Evolutionary conservation across 1,140 invertebrate species (phyloP).

Genomic region (Gryllus bimaculatus): DNA sequence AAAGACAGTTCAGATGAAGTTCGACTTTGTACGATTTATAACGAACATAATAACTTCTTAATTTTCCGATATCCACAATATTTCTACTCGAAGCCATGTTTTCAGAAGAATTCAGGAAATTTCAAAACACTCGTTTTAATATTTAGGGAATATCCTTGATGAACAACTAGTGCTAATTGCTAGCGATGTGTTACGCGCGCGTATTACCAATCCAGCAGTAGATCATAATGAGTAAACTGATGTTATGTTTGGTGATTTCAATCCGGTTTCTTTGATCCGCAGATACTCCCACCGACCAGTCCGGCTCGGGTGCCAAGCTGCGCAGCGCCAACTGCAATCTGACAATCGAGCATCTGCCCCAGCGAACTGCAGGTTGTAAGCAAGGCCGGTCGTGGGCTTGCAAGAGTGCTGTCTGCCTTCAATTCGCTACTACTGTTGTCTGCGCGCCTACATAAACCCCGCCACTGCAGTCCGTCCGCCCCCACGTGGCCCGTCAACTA

Average conservation of each 20-base stretch:
- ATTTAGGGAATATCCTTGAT: too few relatives aligned
- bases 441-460: slow-evolving; percentile 31
- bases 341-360: slow-evolving; percentile 36
- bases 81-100: too few relatives aligned
- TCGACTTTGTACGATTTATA: too few relatives aligned
- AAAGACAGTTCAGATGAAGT: too few relatives aligned
- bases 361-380: slow-evolving; percentile 26
- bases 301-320: slow-evolving; percentile 33
- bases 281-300: slow-evolving; percentile 19
- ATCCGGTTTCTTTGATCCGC: background rate
- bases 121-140: too few relatives aligned
- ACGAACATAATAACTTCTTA: too few relatives aligned
- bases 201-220: too few relatives aligned
- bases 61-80: too few relatives aligned
- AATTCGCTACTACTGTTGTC: slow-evolving; percentile 39
- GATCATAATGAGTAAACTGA: too few relatives aligned
- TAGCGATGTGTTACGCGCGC: too few relatives aligned
- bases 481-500: slow-evolving; percentile 34
- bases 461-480: slow-evolving; percentile 31
- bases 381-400: slow-evolving; percentile 32
- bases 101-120: too few relatives aligned
- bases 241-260: background rate
- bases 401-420: slow-evolving; percentile 39
- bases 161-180: too few relatives aligned
- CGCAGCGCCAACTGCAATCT: slow-evolving; percentile 30